phyloP scores from a whole-genome alignment of 2,888 invertebrate species.

The Meliscaeva auricollis region DNA sequence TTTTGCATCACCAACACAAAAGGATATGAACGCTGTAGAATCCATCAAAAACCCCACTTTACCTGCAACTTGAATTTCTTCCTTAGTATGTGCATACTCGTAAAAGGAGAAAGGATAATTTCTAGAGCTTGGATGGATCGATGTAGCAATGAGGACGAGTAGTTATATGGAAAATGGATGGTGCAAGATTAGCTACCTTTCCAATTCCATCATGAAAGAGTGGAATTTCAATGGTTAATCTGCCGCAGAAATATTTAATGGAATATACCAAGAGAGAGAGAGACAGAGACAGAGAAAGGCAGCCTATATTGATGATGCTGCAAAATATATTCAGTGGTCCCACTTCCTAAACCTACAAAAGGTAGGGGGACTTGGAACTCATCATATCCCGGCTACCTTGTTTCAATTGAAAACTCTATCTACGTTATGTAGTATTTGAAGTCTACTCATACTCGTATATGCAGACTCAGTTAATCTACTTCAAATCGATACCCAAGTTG shows the following conservation, averaged over 20 bases:
- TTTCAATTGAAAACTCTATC: slow-evolving; percentile 5
- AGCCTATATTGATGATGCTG: slow-evolving; percentile 1
- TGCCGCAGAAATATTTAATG: slow-evolving; percentile 4
- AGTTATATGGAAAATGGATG: slow-evolving; percentile 14
- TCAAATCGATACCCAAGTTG: slow-evolving; percentile 58
- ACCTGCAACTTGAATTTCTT: slow-evolving; percentile 6
- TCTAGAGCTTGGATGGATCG: slow-evolving; percentile 1
- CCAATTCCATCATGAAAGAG: slow-evolving; percentile 45
- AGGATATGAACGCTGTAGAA: background rate
- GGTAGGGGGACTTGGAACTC: background rate
- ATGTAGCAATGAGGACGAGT: background rate
- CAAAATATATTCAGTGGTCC: background rate
- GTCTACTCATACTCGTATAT: background rate
- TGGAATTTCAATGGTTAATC: slow-evolving; percentile 53
- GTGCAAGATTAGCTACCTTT: slow-evolving; percentile 51
- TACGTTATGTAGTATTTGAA: slow-evolving; percentile 4
- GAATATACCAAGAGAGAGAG: background rate
- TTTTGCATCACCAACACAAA: slow-evolving; percentile 40
- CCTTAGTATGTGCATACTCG: slow-evolving; percentile 20
- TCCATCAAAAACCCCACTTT: background rate
- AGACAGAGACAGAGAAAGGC: background rate
- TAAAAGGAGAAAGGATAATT: slow-evolving; percentile 31
- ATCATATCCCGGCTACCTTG: slow-evolving; percentile 47
- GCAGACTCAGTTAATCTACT: slow-evolving; percentile 53
- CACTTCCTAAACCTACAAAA: background rate